Base-by-base conservation (phyloP, 1,140 invertebrate genomes). In the Pseudachorutes palmiensis region DNA sequence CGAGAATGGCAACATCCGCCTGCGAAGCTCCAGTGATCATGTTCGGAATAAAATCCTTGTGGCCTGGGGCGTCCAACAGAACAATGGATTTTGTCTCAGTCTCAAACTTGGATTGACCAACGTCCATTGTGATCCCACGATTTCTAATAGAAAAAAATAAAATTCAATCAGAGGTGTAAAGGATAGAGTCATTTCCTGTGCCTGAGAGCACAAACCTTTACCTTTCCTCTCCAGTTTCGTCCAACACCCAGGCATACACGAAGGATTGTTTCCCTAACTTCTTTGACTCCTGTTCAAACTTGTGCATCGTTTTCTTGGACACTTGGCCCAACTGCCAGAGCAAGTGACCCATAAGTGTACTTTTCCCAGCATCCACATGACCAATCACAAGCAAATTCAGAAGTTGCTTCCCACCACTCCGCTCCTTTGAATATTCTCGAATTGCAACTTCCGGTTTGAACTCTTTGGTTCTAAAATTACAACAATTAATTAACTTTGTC, bases 281-380 rank as follows among this genome's bases (percentile, higher is more conserved):
- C 76, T 93, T 92, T 61, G 96, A 96, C 75, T 99, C 96, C 76
- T 94, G 91, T 78, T 98, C 94, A 83, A 97, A 96, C 78, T 97
- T 98, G 78, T 98, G 94, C 84, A 99, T 92, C 0, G 87, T 83
- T 76, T 88, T 89, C 74, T 94, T 87, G 41, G 89, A 88, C 1
- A 99, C 92, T 79, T 90, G 87, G 22, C 94, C 95, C 24, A 98
- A 78, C 71, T 89, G 85, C 76, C 87, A 97, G 0, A 99, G 79
- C 16, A 99, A 78, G 77, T 97, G 90, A 0, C 97, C 97, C 87
- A 99, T 94, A 22, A 99, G 77, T 0, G 97, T 99, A 76, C 93
- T 97, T 81, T 99, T 99, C 0, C 97, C 97, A 68, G 96, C 96
- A 83, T 99, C 97, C 2, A 99, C 97, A 83, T 99, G 97, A 51